Conservation (phyloP, 2,888 invertebrate species). For the Euplexia lucipara region DNA sequence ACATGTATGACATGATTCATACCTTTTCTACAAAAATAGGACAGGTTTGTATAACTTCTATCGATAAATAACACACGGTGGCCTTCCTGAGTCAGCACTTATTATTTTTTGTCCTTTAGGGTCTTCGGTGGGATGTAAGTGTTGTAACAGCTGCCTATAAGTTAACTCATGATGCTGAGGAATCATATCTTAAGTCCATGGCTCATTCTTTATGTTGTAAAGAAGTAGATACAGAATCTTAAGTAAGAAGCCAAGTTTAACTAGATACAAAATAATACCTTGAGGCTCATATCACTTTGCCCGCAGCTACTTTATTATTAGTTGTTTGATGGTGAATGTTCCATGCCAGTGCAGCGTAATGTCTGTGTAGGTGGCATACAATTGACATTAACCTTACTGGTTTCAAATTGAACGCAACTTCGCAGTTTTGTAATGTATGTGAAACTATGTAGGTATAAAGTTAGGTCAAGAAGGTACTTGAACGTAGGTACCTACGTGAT, state of each 20-base stretch:
- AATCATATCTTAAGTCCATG: background rate
- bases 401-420: conserved; percentile 52
- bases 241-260: conserved; percentile 21
- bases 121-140: background rate
- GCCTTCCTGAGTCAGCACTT: no score
- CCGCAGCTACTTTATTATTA: conserved; percentile 49
- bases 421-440: conserved; percentile 37
- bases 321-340: conserved; percentile 56
- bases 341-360: conserved; percentile 58
- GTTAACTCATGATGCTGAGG: background rate
- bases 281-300: conserved; percentile 33
- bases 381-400: conserved; percentile 53
- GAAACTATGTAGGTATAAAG: conserved; percentile 26
- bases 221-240: conserved; percentile 1
- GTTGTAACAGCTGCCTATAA: background rate
- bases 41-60: background rate
- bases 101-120: background rate
- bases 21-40: no score
- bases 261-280: conserved; percentile 37
- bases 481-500: conserved; percentile 26
- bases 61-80: background rate
- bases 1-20: no score
- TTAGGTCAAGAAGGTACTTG: conserved; percentile 30
- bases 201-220: no score
- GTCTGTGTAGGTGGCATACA: conserved; percentile 57